Conservation (phyloP, 2,113 vertebrate genomes). For the Phaethon lepturus region DNA sequence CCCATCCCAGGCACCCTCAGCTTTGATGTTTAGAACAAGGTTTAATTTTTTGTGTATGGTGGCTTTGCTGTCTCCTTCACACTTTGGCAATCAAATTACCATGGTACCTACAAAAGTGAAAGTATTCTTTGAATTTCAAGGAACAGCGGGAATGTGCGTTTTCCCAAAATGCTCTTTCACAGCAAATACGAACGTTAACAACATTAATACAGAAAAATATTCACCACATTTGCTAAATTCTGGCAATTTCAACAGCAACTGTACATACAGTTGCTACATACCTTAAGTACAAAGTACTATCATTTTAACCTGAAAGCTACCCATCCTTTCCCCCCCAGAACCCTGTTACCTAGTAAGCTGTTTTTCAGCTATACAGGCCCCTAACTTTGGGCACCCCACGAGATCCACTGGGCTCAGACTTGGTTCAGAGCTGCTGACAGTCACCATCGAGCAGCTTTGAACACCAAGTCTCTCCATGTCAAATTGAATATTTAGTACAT, state of each 20-base stretch:
- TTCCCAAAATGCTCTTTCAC: not conserved
- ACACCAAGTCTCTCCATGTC: not conserved
- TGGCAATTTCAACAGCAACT: not conserved
- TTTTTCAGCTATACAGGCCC: not conserved
- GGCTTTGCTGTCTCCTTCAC: not conserved
- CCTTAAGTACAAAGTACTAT: not conserved
- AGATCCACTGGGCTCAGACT: not conserved
- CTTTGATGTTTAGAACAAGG: not conserved
- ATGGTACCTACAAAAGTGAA: not conserved
- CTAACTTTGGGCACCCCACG: not conserved
- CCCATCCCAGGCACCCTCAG: not conserved
- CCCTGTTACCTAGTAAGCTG: not conserved
- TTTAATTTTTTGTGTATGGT: not conserved
- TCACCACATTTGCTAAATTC: not conserved
- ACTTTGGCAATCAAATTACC: not conserved
- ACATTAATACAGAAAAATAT: not conserved
- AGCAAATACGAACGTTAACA: not conserved
- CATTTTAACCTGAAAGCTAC: not conserved
- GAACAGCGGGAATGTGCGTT: accelerated
- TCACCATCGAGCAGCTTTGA: not conserved
- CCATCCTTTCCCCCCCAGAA: not conserved
- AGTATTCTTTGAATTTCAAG: not conserved
- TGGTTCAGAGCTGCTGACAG: not conserved
- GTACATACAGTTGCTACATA: not conserved
- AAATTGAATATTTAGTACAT: not conserved